Conservation (phyloP, 64 coral and sea anemone genomes). For the Stichodactyla helianthus region DNA sequence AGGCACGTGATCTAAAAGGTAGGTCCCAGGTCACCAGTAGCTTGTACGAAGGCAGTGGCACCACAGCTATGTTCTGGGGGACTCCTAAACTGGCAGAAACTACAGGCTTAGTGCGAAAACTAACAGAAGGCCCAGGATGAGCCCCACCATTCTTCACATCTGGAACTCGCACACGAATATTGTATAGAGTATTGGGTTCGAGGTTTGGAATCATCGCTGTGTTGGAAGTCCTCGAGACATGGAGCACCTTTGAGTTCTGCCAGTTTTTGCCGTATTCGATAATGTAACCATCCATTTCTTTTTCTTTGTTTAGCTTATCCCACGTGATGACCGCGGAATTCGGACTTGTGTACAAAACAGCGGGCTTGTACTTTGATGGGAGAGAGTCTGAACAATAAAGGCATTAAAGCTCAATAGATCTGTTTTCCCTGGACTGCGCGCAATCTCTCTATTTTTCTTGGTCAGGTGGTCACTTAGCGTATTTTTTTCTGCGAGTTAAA, state of each 20-base stretch:
- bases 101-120: neutral
- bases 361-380: neutral
- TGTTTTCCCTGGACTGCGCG: too few relatives aligned
- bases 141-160: neutral
- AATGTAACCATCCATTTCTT: slow-evolving; percentile 1
- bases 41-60: neutral
- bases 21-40: slow-evolving; percentile 1
- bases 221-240: neutral
- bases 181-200: neutral
- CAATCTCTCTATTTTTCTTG: too few relatives aligned
- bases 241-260: neutral
- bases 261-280: slow-evolving; percentile 7
- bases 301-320: neutral
- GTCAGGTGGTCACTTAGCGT: too few relatives aligned
- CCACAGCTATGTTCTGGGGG: neutral
- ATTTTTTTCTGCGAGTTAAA: too few relatives aligned
- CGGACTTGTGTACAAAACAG: neutral
- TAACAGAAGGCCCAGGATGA: neutral
- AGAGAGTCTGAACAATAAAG: neutral
- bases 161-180: neutral
- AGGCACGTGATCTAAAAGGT: neutral
- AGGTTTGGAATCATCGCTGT: neutral
- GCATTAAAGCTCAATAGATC: too few relatives aligned
- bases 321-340: neutral
- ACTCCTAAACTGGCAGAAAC: neutral